Percentiles rank a stretch among this genome's conserved stretches.
Conservation (phyloP, 2,797 vertebrate genomes). For the Poeciliopsis infans region DNA sequence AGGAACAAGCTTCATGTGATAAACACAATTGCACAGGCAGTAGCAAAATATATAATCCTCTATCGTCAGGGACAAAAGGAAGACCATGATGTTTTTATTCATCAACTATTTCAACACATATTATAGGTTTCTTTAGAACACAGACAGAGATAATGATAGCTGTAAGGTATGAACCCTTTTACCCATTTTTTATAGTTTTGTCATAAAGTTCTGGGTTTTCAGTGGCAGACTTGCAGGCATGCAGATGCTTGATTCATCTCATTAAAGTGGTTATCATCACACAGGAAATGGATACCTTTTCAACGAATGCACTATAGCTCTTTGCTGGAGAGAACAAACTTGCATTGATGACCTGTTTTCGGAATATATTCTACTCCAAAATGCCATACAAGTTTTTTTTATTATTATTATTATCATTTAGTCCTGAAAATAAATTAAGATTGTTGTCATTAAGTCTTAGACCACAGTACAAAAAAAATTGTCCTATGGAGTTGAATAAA, state of each 20-base stretch:
- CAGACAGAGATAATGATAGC: conserved; percentile 33
- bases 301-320: background rate
- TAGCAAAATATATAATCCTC: conserved; percentile 7
- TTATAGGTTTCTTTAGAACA: conserved; percentile 23
- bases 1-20: conserved; percentile 42
- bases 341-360: background rate
- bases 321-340: background rate
- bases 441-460: background rate
- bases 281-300: conserved; percentile 30
- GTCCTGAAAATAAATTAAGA: background rate
- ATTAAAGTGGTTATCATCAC: conserved; percentile 28
- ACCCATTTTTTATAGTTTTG: conserved; percentile 22
- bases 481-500: background rate
- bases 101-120: conserved; percentile 12
- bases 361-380: background rate
- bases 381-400: background rate
- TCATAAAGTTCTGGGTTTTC: background rate
- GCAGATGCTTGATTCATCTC: background rate
- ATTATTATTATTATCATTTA: background rate
- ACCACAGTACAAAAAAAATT: background rate
- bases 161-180: conserved; percentile 8
- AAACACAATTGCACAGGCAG: conserved; percentile 32
- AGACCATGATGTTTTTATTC: conserved; percentile 33
- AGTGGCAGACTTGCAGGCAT: background rate
- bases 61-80: background rate